A percentile compares a stretch with the other conserved stretches of the same genome.
These are phyloP conservation scores for Drosophila recens DNA, from an alignment of 2,888 invertebrate genomes.

Conservation along the genomic window DNA sequence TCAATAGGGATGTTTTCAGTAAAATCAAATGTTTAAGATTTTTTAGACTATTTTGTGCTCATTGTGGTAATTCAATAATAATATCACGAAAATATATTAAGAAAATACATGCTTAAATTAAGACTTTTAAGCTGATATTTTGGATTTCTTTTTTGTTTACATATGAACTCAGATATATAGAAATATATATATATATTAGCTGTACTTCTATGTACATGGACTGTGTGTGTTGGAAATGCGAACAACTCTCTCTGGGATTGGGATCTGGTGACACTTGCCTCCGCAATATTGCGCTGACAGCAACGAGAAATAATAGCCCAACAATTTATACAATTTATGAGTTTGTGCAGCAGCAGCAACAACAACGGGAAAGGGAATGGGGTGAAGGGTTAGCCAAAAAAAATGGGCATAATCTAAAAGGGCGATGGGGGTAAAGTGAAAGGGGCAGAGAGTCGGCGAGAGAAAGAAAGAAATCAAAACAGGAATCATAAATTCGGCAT, in stretches of 20 bases:
- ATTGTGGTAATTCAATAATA: too few relatives aligned
- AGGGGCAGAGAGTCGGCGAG: conserved; percentile 21
- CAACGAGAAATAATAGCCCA: conserved; percentile 82
- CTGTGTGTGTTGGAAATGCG: too few relatives aligned
- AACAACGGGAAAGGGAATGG: conserved; percentile 5
- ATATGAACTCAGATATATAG: too few relatives aligned
- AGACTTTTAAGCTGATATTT: too few relatives aligned
- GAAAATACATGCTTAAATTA: too few relatives aligned
- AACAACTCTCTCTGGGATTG: conserved; percentile 3
- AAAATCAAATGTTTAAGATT: too few relatives aligned
- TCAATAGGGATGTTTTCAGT: too few relatives aligned
- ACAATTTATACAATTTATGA: conserved; percentile 77
- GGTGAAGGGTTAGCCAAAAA: conserved; percentile 53
- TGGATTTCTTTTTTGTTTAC: too few relatives aligned
- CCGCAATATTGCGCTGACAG: conserved; percentile 83
- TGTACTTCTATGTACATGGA: too few relatives aligned
- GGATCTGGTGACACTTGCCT: conserved; percentile 73
- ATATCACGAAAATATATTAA: too few relatives aligned
- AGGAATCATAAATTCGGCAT: conserved; percentile 83
- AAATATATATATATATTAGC: too few relatives aligned
- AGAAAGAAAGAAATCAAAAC: conserved; percentile 72
- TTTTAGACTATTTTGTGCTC: too few relatives aligned
- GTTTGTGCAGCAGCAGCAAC: conserved; percentile 27
- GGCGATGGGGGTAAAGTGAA: conserved; percentile 5
- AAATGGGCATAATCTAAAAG: conserved; percentile 29